These are phyloP conservation scores for Athalia cordata DNA, from an alignment of 2,888 invertebrate genomes.

Conservation along the genomic window DNA sequence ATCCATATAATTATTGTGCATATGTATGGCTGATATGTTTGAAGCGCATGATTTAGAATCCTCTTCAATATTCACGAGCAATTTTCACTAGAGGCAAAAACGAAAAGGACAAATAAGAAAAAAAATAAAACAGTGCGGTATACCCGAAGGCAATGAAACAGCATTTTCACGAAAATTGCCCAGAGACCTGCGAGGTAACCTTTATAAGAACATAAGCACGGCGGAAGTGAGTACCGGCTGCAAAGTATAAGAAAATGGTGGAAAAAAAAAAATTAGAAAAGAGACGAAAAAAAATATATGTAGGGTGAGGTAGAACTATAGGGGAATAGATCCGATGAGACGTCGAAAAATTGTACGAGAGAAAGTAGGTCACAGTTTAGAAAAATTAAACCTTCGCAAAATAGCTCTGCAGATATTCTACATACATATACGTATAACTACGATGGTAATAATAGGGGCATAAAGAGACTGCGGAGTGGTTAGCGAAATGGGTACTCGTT, in stretches of 20 bases:
- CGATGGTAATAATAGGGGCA: no score
- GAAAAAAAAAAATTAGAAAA: not conserved
- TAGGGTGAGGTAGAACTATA: not conserved
- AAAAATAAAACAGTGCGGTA: no score
- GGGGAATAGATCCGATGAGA: constrained; percentile 22
- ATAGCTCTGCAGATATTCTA: no score
- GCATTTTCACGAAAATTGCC: constrained; percentile 15
- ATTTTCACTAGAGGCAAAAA: not conserved
- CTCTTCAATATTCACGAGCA: constrained; percentile 23
- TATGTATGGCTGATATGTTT: not conserved
- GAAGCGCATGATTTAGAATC: no score
- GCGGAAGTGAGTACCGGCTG: not conserved
- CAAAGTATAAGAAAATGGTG: not conserved
- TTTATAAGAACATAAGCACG: not conserved
- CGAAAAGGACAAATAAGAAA: not conserved
- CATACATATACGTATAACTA: no score
- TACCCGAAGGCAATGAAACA: constrained; percentile 9
- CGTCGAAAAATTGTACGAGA: constrained; percentile 2
- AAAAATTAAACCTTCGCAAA: constrained; percentile 22
- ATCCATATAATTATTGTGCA: not conserved
- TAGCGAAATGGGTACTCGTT: no score
- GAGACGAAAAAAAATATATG: not conserved
- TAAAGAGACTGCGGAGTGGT: no score
- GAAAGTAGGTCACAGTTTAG: constrained; percentile 14
- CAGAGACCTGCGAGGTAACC: not conserved